Evolutionary conservation across 2,888 invertebrate genomes (phyloP), one percentile per base, ranked within the genome.

Genomic region (Netelia melanura): DNA sequence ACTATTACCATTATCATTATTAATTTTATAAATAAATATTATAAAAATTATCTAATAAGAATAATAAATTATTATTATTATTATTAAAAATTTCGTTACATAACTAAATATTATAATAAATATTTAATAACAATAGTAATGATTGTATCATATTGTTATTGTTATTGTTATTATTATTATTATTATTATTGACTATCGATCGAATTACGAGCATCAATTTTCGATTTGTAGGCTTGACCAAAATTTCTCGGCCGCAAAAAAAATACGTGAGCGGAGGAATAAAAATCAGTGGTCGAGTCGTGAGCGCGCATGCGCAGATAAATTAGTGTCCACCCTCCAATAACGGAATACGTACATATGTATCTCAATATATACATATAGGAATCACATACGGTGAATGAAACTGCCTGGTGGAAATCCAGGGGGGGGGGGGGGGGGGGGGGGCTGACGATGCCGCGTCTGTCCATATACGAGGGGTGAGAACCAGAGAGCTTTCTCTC

Each of bases 341-440:
- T 30, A 30, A 30, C 30, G 30, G 30, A 30, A 30, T 5, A 30
- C 3, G 11, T 56, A 56, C 43, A 38, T 78, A 52, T 52, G 30
- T 67, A 72, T 38, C 54, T 68, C 44, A 38, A 61, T 78, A 56
- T 58, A 68, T 78, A 78, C 0, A 0, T 17, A 17, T 78, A 70
- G 10, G 30, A 21, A 67, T 21, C 78, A 71, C 70, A 71, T 30
- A 79, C 58, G 48, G 75, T 85, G 81, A 85, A 85, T 85, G 85
- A 82, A 85, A 85, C 74, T 82, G 75, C 70, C 68, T 72, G 77
- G 17, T n/a, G 17, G 17, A 0, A 17, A 17, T 48, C 74, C 70
- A 72, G 67, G 38, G 74, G 72, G 67, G 38, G 52, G 74, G 77
- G 67, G 38, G 52, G 70, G 74, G 58, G 74, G 77, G 67, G 38